Base-by-base conservation (phyloP, 2,797 vertebrate species). In the Novumbra hubbsi region DNA sequence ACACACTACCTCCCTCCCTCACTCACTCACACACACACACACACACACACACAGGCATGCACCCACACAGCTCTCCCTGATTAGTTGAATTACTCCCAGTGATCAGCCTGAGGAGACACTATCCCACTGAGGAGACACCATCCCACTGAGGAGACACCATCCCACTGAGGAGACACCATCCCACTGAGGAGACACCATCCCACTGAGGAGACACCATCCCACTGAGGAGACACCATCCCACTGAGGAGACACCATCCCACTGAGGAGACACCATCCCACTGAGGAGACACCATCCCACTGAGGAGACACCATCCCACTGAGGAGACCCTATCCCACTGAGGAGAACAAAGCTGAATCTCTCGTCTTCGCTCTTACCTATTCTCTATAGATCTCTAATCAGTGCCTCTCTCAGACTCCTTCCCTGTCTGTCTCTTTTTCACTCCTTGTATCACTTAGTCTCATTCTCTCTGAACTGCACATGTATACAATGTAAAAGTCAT, bases 61-160 rank as follows among this genome's bases (percentile, higher is more conserved):
- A 78, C 74, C 45, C 75, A 75, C 66, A 76, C 57, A 73, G 80
- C 74, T 71, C 78, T 76, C 68, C 78, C 75, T 5, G 71, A 89
- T 91, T 91, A 82, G 86, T 85, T 84, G 90, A 91, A 92, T 92
- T 93, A 92, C 92, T 94, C 89, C 92, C 87, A 73, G 84, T 91
- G 87, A 91, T 93, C 93, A 93, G 87, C 86, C 84, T 80, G 78
- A 78, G 79, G 81, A 85, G 78, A 81, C 80, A 79, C 32, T 50
- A 76, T 79, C 30, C 69, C 55, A 76, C 70, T 28, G 71, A 70
- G 63, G 11, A 11, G 6, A 21, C n/a, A n/a, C n/a, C n/a, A n/a
- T n/a, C n/a, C n/a, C n/a, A n/a, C 84, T 80, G 78, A 78, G 79
- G 81, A 85, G 78, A 81, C 80, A 79, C 32, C 49, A 76, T 79